phyloP scores from a whole-genome alignment of 2,888 invertebrate species.

The Melanostoma mellinum region DNA sequence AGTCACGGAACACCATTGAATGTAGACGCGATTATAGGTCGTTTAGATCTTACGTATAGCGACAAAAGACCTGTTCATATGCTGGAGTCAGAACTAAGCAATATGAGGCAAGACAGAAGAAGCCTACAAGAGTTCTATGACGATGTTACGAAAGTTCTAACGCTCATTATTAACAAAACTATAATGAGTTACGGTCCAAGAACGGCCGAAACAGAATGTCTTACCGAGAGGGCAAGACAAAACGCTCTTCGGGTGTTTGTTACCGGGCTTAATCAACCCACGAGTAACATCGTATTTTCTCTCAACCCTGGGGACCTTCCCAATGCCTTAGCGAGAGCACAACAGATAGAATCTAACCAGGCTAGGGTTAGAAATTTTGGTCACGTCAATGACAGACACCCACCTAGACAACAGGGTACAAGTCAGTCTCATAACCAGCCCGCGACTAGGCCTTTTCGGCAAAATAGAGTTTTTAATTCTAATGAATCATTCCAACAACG shows the following conservation, averaged over 20 bases:
- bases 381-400: not conserved
- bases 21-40: constrained; percentile 21
- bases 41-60: constrained; percentile 4
- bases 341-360: constrained; percentile 8
- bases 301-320: constrained; percentile 13
- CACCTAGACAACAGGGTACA: not conserved
- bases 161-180: constrained; percentile 16
- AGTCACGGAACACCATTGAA: constrained; percentile 32
- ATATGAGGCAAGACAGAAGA: not conserved
- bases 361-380: constrained; percentile 1
- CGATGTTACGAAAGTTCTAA: constrained; percentile 9
- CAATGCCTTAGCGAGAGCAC: constrained; percentile 17
- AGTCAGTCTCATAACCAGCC: constrained; percentile 4
- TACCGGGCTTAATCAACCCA: not conserved
- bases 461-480: not conserved
- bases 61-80: constrained; percentile 15
- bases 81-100: constrained; percentile 8
- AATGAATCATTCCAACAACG: not conserved
- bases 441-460: constrained; percentile 2
- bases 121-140: constrained; percentile 5
- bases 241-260: not conserved
- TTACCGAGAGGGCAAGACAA: constrained; percentile 8
- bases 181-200: constrained; percentile 2
- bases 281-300: constrained; percentile 1
- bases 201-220: constrained; percentile 7